phyloP scores from a whole-genome alignment of 2,797 vertebrate genomes.

The Lerista edwardsae region DNA sequence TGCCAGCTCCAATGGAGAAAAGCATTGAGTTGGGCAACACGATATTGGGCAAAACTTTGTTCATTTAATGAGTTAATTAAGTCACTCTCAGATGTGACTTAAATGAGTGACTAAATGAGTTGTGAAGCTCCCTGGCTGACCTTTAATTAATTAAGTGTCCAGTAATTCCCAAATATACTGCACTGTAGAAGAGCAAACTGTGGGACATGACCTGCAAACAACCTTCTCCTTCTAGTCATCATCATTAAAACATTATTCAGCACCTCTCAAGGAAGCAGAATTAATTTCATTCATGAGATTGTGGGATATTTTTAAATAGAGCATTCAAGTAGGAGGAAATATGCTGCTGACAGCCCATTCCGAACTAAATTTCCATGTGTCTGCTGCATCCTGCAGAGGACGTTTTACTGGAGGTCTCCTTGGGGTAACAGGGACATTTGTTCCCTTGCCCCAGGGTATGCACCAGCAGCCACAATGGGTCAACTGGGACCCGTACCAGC shows the following conservation, averaged over 20 bases:
- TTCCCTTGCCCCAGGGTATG: too few relatives aligned
- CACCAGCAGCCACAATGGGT: too few relatives aligned
- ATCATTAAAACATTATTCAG: slow-evolving; percentile 53
- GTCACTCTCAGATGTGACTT: too few relatives aligned
- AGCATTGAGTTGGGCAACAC: neutral
- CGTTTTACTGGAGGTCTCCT: too few relatives aligned
- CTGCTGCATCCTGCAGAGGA: too few relatives aligned
- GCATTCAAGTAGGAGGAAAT: slow-evolving; percentile 45
- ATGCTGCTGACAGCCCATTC: rapidly evolving
- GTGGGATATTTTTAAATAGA: neutral
- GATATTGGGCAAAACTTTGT: neutral
- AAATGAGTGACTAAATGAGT: too few relatives aligned
- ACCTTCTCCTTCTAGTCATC: slow-evolving; percentile 16
- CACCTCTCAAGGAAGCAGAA: slow-evolving; percentile 22
- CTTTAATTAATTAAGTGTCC: too few relatives aligned
- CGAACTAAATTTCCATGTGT: too few relatives aligned
- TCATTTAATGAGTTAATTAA: neutral
- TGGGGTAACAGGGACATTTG: too few relatives aligned
- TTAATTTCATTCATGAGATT: slow-evolving; percentile 45
- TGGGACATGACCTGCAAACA: slow-evolving; percentile 45
- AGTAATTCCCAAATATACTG: slow-evolving; percentile 4
- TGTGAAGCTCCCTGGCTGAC: too few relatives aligned
- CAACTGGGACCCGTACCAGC: too few relatives aligned
- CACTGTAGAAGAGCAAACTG: slow-evolving; percentile 14
- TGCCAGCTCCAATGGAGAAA: neutral